Conservation (phyloP, 2,797 vertebrate genomes). For the Corythornis leucogaster region DNA sequence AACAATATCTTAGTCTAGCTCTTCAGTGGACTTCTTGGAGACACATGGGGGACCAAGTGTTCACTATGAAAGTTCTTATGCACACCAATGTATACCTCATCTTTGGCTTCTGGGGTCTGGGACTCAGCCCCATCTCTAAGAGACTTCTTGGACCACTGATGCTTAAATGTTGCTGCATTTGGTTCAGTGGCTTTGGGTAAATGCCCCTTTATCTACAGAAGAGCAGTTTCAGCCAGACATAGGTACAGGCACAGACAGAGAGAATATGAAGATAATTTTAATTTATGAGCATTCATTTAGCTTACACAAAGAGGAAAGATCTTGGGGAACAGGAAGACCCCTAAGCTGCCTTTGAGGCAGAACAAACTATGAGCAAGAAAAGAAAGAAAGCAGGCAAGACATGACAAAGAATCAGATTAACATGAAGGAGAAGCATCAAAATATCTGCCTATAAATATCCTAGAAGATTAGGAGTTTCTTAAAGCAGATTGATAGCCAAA, state of each 20-base stretch:
- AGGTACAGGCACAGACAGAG: neutral
- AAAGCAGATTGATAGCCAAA: neutral
- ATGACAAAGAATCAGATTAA: neutral
- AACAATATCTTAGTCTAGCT: neutral
- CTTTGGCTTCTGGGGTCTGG: neutral
- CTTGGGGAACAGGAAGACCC: neutral
- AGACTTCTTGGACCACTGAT: neutral
- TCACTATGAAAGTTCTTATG: neutral
- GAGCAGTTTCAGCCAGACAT: neutral
- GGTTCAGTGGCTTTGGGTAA: neutral
- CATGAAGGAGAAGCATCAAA: neutral
- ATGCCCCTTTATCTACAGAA: neutral
- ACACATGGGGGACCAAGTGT: neutral
- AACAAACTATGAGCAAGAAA: neutral
- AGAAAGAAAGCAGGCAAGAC: conserved; percentile 20
- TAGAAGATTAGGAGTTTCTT: neutral
- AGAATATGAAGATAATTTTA: neutral
- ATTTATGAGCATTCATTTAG: neutral
- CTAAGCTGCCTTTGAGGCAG: neutral
- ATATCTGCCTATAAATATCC: conserved; percentile 9
- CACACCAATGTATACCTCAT: neutral
- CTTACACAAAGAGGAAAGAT: neutral
- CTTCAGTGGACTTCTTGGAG: neutral
- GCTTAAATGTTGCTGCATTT: neutral
- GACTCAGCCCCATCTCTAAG: neutral